A percentile compares a stretch with the other conserved stretches of the same genome.
These are phyloP conservation scores for Arbacia lixula DNA, from an alignment of 53 echinoderm and acorn worm genomes.

Conservation along the genomic window DNA sequence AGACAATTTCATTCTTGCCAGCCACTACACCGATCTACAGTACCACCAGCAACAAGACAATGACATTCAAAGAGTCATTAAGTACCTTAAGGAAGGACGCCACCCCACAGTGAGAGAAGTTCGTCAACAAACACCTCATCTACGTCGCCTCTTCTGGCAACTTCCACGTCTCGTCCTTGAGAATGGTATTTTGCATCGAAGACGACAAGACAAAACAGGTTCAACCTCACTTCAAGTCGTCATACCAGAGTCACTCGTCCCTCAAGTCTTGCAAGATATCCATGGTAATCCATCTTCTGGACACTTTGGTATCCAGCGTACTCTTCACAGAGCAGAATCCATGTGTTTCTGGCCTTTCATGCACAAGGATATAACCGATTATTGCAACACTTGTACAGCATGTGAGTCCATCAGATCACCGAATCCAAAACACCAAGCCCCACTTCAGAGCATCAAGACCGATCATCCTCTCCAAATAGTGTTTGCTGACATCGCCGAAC, in stretches of 20 bases:
- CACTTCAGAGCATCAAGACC: conserved; percentile 12
- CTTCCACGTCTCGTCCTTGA: neutral
- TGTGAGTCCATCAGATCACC: conserved; percentile 39
- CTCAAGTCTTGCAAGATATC: too few species aligned
- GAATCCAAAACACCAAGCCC: conserved; percentile 43
- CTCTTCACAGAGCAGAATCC: neutral
- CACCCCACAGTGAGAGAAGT: too few species aligned
- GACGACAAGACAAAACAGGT: too few species aligned
- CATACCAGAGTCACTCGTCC: too few species aligned
- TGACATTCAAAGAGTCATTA: too few species aligned
- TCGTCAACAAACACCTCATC: too few species aligned
- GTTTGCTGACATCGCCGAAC: conserved; percentile 47
- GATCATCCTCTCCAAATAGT: conserved; percentile 38
- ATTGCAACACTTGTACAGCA: conserved; percentile 17
- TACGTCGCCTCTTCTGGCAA: conserved; percentile 10
- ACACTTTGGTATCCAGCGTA: conserved; percentile 50
- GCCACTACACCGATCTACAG: neutral
- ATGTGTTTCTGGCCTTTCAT: conserved; percentile 19
- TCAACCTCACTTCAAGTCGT: too few species aligned
- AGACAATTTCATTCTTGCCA: too few species aligned
- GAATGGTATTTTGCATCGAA: conserved; percentile 20
- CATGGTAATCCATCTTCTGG: conserved; percentile 44
- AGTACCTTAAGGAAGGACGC: too few species aligned
- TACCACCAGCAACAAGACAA: conserved; percentile 22
- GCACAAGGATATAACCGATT: conserved; percentile 23